These are phyloP conservation scores for Cyclura pinguis DNA, from an alignment of 2,797 vertebrate genomes.

Conservation along the genomic window DNA sequence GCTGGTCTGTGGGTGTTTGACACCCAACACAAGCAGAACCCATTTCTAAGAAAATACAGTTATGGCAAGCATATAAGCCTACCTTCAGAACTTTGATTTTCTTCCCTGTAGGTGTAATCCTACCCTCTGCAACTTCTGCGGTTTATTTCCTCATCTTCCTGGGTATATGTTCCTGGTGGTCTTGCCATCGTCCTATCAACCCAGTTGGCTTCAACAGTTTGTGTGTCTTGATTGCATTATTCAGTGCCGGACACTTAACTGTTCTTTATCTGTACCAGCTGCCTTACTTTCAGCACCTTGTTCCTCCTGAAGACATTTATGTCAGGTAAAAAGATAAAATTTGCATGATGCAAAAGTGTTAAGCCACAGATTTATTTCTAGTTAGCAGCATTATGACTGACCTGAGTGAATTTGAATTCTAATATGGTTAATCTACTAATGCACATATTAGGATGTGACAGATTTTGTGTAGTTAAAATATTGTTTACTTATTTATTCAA, in stretches of 20 bases:
- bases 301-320: slow-evolving; percentile 82
- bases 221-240: slow-evolving; percentile 85
- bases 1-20: too few relatives aligned
- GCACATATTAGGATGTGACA: too few relatives aligned
- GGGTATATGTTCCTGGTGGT: slow-evolving; percentile 86
- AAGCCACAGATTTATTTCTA: neutral
- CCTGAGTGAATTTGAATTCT: neutral
- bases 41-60: neutral
- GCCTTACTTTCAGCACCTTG: slow-evolving; percentile 79
- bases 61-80: neutral
- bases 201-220: slow-evolving; percentile 82
- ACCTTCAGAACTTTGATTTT: neutral
- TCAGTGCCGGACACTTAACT: slow-evolving; percentile 83
- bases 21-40: too few relatives aligned
- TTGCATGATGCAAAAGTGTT: neutral
- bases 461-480: too few relatives aligned
- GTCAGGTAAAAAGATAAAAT: slow-evolving; percentile 76
- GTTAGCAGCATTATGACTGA: neutral
- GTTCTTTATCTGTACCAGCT: slow-evolving; percentile 87
- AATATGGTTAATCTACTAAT: neutral
- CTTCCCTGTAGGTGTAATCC: slow-evolving; percentile 77
- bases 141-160: slow-evolving; percentile 85
- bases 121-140: slow-evolving; percentile 85
- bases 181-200: slow-evolving; percentile 77
- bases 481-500: neutral